Percentiles rank a stretch among this genome's conserved stretches.
phyloP scores from a whole-genome alignment of 2,113 vertebrate genomes.

The Amphiprion ocellaris region DNA sequence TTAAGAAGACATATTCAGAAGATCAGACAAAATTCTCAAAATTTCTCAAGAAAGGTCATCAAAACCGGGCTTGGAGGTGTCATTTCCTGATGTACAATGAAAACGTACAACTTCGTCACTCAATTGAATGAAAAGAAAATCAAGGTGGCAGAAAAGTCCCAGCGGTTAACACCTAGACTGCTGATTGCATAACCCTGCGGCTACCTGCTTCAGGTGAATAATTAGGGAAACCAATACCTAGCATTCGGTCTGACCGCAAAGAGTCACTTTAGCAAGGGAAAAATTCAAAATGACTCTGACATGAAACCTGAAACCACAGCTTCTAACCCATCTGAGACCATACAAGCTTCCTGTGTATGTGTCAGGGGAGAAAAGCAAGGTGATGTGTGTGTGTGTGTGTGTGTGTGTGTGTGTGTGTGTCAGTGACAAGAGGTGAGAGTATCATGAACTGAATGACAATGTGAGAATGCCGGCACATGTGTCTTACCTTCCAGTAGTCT shows the following conservation, averaged over 20 bases:
- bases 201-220: neutral
- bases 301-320: conserved; percentile 52
- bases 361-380: neutral
- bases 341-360: conserved; percentile 39
- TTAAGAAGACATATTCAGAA: neutral
- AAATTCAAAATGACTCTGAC: conserved; percentile 34
- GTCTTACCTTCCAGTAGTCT: conserved; percentile 99
- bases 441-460: conserved; percentile 1
- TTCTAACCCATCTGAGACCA: conserved; percentile 29
- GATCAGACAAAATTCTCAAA: no score
- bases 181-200: neutral
- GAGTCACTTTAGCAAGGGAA: neutral
- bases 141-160: no score
- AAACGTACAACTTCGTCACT: no score
- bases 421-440: neutral
- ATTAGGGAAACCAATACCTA: neutral
- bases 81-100: no score
- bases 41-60: no score
- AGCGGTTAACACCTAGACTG: neutral
- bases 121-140: no score
- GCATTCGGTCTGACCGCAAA: conserved; percentile 20
- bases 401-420: neutral
- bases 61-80: no score
- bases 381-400: neutral
- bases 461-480: neutral